phyloP scores from a whole-genome alignment of 2,888 invertebrate genomes.

The Synanthedon myopaeformis region DNA sequence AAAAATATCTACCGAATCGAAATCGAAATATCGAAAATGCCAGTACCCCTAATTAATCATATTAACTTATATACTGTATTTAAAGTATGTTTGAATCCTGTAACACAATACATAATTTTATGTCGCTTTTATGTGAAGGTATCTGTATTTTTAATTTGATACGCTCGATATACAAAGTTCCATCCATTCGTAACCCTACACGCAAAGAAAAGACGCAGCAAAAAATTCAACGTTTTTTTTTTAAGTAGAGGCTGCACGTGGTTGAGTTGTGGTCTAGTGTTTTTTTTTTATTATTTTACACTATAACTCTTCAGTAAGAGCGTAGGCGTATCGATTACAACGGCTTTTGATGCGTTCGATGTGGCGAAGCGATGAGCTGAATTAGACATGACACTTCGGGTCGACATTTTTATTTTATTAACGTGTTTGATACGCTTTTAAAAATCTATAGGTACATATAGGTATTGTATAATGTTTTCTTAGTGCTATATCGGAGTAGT shows the following conservation, averaged over 20 bases:
- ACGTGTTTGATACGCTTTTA: too few relatives aligned
- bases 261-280: constrained; percentile 59
- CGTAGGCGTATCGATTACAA: neutral
- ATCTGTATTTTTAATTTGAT: constrained; percentile 14
- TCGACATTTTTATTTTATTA: too few relatives aligned
- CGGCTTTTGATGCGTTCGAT: neutral
- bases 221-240: constrained; percentile 51
- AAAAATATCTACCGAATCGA: too few relatives aligned
- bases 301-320: neutral
- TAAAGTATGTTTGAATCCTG: too few relatives aligned
- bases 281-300: constrained; percentile 23
- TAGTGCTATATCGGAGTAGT: too few relatives aligned
- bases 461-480: too few relatives aligned
- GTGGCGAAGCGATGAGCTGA: neutral
- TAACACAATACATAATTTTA: too few relatives aligned
- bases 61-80: too few relatives aligned
- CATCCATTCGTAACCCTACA: constrained; percentile 53
- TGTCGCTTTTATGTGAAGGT: too few relatives aligned
- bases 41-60: too few relatives aligned
- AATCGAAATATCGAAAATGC: too few relatives aligned
- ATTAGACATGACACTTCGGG: neutral
- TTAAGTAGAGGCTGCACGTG: constrained; percentile 56
- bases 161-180: constrained; percentile 45
- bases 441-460: too few relatives aligned
- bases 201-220: constrained; percentile 38